A percentile compares a stretch with the other conserved stretches of the same genome.
phyloP scores from a whole-genome alignment of 2,888 invertebrate genomes.

The Chrysomela aeneicollis region DNA sequence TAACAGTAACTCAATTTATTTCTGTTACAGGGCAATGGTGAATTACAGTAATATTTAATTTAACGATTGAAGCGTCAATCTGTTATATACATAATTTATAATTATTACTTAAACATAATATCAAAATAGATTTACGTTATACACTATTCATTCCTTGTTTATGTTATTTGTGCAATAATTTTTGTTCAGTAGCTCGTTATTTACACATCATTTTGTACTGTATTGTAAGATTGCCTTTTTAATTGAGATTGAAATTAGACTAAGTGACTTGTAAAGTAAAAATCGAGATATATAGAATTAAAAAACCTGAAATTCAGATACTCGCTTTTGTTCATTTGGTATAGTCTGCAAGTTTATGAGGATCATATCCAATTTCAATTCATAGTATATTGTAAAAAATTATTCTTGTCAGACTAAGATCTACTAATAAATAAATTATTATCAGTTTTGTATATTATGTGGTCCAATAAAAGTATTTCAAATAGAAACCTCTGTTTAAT shows the following conservation, averaged over 20 bases:
- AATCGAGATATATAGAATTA: slow-evolving; percentile 16
- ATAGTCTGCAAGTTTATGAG: slow-evolving; percentile 31
- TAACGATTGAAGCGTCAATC: neutral
- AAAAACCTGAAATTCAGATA: slow-evolving; percentile 28
- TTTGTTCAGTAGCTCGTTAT: slow-evolving; percentile 23
- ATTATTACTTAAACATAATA: slow-evolving; percentile 28
- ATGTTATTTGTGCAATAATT: slow-evolving; percentile 45
- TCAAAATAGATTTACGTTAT: slow-evolving; percentile 31
- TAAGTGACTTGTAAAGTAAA: slow-evolving; percentile 29
- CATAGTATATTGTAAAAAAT: slow-evolving; percentile 40
- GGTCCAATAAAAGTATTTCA: neutral
- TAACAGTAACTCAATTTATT: neutral
- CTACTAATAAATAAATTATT: slow-evolving; percentile 3
- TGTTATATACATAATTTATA: slow-evolving; percentile 23
- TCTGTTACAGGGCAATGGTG: slow-evolving; percentile 31
- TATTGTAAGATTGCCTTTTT: slow-evolving; percentile 24
- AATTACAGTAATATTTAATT: slow-evolving; percentile 18
- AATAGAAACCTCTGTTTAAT: neutral
- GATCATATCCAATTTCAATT: slow-evolving; percentile 33
- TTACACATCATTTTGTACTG: slow-evolving; percentile 30
- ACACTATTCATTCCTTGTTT: slow-evolving; percentile 44
- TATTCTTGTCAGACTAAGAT: slow-evolving; percentile 11
- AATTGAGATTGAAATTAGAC: slow-evolving; percentile 29
- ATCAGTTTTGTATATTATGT: slow-evolving; percentile 2
- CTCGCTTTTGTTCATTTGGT: slow-evolving; percentile 34